Conservation (phyloP, 2,797 vertebrate genomes). For the Salarias fasciatus region DNA sequence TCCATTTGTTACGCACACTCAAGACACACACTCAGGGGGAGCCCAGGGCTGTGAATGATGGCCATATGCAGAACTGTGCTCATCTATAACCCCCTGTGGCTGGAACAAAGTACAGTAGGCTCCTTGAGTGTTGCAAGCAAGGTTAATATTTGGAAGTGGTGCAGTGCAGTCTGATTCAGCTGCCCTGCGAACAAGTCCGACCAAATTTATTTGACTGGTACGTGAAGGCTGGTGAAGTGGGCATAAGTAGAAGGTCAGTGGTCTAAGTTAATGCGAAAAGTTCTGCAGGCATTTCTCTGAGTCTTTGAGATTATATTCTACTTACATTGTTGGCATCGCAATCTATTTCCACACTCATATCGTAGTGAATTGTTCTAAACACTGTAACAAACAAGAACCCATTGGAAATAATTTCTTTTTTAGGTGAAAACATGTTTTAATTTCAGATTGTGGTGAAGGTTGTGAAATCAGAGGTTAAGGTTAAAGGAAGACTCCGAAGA, state of each 20-base stretch:
- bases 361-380: no score
- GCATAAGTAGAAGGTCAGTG: constrained; percentile 37
- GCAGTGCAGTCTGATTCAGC: constrained; percentile 50
- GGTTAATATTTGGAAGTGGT: constrained; percentile 67
- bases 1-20: constrained; percentile 75
- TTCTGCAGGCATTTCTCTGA: no score
- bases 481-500: no score
- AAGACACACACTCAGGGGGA: constrained; percentile 73
- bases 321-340: no score
- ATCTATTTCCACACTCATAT: no score
- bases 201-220: constrained; percentile 1
- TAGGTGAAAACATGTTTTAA: no score
- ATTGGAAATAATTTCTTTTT: no score
- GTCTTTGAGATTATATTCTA: no score
- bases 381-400: no score
- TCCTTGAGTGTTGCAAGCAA: constrained; percentile 70
- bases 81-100: constrained; percentile 73
- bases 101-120: constrained; percentile 73
- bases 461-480: no score
- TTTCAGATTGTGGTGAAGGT: no score
- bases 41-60: constrained; percentile 79
- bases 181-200: background rate
- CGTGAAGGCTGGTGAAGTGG: constrained; percentile 32
- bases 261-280: constrained; percentile 7
- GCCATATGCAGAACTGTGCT: constrained; percentile 78